Conservation (phyloP, 2,888 invertebrate genomes). For the Acanthosepion lycidas region DNA sequence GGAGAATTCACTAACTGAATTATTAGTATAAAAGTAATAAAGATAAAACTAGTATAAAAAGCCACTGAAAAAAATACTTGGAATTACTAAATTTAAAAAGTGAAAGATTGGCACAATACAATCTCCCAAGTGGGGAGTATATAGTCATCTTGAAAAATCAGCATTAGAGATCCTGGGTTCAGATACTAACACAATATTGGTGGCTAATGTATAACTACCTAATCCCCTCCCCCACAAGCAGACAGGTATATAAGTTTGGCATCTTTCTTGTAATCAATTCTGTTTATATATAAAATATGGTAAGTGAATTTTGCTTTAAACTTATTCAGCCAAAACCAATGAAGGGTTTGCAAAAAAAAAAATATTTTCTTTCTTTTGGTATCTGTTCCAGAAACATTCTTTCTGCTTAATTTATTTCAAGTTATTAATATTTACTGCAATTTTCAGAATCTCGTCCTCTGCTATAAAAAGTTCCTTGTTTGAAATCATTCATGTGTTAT, state of each 20-base stretch:
- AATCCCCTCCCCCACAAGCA: too few relatives aligned
- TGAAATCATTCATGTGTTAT: neutral
- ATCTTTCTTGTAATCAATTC: too few relatives aligned
- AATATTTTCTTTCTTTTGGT: neutral
- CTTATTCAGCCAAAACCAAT: neutral
- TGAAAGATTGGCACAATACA: too few relatives aligned
- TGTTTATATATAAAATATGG: neutral
- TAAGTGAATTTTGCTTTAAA: neutral
- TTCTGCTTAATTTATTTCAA: neutral
- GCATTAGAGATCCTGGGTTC: too few relatives aligned
- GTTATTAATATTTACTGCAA: neutral
- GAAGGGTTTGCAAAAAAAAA: neutral
- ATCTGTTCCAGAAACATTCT: neutral
- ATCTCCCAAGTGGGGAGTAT: too few relatives aligned
- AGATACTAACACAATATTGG: too few relatives aligned
- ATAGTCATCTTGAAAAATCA: too few relatives aligned
- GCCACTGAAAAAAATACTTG: neutral
- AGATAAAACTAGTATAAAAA: too few relatives aligned
- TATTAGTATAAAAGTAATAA: too few relatives aligned
- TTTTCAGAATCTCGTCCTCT: neutral
- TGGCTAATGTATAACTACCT: too few relatives aligned
- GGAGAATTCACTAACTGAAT: too few relatives aligned
- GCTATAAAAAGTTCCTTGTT: neutral
- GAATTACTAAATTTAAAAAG: neutral
- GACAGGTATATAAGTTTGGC: too few relatives aligned